Evolutionary conservation across 2,113 vertebrate species (phyloP).

Genomic region (Chrysochloris asiatica): DNA sequence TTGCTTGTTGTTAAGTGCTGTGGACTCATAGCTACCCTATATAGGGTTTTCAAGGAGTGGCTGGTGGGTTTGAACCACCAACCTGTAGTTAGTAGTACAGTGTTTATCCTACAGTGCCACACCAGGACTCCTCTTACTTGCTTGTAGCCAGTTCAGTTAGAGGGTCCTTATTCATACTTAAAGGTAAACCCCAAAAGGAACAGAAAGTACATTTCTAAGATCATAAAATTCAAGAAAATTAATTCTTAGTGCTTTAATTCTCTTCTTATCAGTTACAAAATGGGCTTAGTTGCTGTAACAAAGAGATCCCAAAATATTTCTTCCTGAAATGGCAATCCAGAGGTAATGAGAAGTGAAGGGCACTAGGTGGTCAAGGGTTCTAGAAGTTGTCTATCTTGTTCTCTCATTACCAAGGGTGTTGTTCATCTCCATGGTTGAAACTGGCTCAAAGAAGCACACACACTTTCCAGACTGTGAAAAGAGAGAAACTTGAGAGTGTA

Average conservation of each 20-base stretch:
- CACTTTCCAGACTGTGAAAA: background rate
- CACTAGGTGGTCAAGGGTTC: background rate
- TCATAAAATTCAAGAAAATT: conserved; percentile 17
- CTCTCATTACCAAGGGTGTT: background rate
- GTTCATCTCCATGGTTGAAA: background rate
- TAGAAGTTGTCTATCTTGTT: background rate
- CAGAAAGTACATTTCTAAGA: background rate
- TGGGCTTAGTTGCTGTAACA: background rate
- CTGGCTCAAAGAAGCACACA: background rate
- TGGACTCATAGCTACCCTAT: no score
- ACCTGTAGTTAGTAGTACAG: no score
- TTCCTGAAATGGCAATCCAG: background rate
- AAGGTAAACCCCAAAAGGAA: background rate
- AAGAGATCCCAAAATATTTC: background rate
- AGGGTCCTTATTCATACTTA: background rate
- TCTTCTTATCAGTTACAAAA: background rate
- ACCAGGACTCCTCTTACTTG: no score
- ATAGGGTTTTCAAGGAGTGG: no score
- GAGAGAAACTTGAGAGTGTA: conserved; percentile 3
- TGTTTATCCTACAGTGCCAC: no score
- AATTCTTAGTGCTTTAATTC: conserved; percentile 10
- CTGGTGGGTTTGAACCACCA: no score
- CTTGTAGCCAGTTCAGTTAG: conserved; percentile 28
- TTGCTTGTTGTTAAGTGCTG: conserved; percentile 31
- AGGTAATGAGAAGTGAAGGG: background rate